Conservation (phyloP, 2,888 invertebrate genomes). For the Drosophila hamatofila region DNA sequence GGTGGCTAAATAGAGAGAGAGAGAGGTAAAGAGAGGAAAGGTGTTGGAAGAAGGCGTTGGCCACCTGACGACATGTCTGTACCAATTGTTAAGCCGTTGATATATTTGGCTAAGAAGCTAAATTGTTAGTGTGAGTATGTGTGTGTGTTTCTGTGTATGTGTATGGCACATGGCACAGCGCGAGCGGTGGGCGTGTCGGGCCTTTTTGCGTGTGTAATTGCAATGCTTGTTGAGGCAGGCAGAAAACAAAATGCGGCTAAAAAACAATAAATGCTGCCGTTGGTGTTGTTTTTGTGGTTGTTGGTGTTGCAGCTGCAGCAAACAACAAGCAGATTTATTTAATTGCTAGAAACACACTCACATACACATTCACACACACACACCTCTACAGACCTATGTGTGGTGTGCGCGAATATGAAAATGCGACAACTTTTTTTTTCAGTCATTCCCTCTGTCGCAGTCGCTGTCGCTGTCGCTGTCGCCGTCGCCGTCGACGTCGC, state of each 20-base stretch:
- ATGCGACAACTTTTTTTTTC: conserved; percentile 66
- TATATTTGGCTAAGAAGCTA: conserved; percentile 56
- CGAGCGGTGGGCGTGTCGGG: conserved; percentile 53
- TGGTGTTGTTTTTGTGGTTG: conserved; percentile 19
- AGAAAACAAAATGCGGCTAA: conserved; percentile 30
- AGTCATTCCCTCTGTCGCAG: conserved; percentile 9
- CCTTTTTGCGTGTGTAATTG: conserved; percentile 58
- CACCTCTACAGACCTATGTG: conserved; percentile 16
- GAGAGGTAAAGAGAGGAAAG: not conserved
- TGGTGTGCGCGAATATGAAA: conserved; percentile 41
- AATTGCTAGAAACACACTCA: conserved; percentile 61
- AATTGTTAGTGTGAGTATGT: not conserved
- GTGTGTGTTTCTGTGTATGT: conserved; percentile 1
- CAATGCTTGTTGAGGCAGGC: conserved; percentile 50
- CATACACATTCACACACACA: conserved; percentile 12
- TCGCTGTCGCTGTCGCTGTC: conserved; percentile 6
- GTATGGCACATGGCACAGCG: conserved; percentile 9
- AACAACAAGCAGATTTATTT: conserved; percentile 80
- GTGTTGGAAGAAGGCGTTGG: conserved; percentile 49
- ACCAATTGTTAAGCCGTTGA: conserved; percentile 78
- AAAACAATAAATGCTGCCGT: conserved; percentile 52
- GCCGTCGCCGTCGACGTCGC: conserved; percentile 20
- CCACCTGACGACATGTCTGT: conserved; percentile 75
- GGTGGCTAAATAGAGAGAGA: not conserved
- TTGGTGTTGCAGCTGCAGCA: conserved; percentile 40